phyloP scores from a whole-genome alignment of 2,113 vertebrate genomes.

The Cyprinus carpio region DNA sequence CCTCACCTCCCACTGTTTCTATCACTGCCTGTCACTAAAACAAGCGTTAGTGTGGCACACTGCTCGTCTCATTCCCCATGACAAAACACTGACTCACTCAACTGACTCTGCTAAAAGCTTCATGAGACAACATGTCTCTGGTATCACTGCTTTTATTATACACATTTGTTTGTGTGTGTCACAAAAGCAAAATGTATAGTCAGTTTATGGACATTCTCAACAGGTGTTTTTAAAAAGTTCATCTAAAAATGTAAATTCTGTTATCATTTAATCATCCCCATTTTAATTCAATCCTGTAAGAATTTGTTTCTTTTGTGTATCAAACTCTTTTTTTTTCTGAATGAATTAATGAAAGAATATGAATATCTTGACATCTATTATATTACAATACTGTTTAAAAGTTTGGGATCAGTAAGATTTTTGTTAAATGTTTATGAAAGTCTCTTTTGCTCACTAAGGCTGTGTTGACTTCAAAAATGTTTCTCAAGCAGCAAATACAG shows the following conservation, averaged over 20 bases:
- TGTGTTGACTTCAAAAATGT: too few relatives aligned
- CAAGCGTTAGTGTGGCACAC: constrained; percentile 31
- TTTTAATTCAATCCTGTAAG: background rate
- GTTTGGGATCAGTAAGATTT: too few relatives aligned
- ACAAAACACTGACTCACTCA: constrained; percentile 29
- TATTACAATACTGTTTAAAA: too few relatives aligned
- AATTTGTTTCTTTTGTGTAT: background rate
- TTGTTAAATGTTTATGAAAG: too few relatives aligned
- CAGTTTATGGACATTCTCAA: background rate
- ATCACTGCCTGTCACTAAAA: constrained; percentile 41
- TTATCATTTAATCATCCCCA: background rate
- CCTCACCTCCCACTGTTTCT: constrained; percentile 33
- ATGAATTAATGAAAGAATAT: too few relatives aligned
- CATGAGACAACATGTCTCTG: constrained; percentile 20
- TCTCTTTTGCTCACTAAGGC: too few relatives aligned
- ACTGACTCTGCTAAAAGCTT: constrained; percentile 38
- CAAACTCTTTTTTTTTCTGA: too few relatives aligned
- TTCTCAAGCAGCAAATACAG: too few relatives aligned
- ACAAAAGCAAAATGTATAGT: background rate
- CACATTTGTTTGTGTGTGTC: constrained; percentile 14
- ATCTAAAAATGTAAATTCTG: background rate
- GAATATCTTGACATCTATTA: too few relatives aligned
- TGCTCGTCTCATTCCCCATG: constrained; percentile 37
- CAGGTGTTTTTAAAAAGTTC: background rate
- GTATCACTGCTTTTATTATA: constrained; percentile 26